Conservation (phyloP, 2,888 invertebrate genomes). For the Boloria selene region DNA sequence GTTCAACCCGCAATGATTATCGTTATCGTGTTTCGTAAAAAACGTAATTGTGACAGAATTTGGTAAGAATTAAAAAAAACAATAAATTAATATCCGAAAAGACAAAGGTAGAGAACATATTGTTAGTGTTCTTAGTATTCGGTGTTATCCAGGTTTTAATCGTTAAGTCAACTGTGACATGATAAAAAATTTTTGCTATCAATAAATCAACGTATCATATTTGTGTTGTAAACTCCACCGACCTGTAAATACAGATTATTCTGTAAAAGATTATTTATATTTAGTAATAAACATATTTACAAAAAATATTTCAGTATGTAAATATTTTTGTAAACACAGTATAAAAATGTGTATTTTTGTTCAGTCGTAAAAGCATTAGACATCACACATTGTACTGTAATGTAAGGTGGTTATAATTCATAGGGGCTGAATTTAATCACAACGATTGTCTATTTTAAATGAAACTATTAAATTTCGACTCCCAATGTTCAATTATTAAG, state of each 20-base stretch:
- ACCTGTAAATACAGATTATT: constrained; percentile 3
- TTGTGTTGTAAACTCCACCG: constrained; percentile 7
- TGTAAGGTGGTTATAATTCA: constrained; percentile 2
- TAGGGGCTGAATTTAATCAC: constrained; percentile 1
- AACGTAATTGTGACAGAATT: too few relatives aligned
- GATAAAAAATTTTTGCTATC: constrained; percentile 17
- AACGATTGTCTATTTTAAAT: constrained; percentile 18
- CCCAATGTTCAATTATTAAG: constrained; percentile 39
- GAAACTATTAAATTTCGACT: constrained; percentile 38
- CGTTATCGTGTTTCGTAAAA: too few relatives aligned
- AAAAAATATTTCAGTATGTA: too few relatives aligned
- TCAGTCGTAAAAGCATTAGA: not conserved
- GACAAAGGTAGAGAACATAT: constrained; percentile 1
- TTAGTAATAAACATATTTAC: too few relatives aligned
- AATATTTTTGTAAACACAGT: too few relatives aligned
- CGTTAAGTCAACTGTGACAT: constrained; percentile 12
- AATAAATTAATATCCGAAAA: too few relatives aligned
- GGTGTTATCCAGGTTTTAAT: constrained; percentile 5
- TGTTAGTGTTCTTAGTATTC: too few relatives aligned
- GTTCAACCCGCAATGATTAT: too few relatives aligned
- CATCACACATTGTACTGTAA: not conserved
- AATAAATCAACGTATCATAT: constrained; percentile 16
- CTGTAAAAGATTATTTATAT: constrained; percentile 5
- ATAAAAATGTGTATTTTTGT: too few relatives aligned
- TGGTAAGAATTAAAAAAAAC: too few relatives aligned